These are phyloP conservation scores for Stramonita haemastoma DNA, from an alignment of 2,888 invertebrate genomes.

Conservation along the genomic window DNA sequence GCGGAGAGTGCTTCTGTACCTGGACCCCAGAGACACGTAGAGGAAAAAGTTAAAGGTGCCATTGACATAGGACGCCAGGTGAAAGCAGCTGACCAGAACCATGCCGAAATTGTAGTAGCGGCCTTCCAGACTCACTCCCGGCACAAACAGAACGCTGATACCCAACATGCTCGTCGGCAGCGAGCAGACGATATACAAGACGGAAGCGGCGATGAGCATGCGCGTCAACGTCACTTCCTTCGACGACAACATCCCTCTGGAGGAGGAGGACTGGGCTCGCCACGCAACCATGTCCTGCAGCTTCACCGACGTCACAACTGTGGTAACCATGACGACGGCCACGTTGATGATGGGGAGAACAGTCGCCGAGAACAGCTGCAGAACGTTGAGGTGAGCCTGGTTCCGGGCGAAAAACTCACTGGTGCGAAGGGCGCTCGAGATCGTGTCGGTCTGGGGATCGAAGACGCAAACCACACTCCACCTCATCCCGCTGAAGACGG, in stretches of 20 bases:
- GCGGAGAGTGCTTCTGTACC: background rate
- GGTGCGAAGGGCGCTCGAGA: background rate
- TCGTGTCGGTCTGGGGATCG: background rate
- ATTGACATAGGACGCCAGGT: conserved; percentile 4
- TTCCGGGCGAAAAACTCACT: background rate
- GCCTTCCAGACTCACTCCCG: background rate
- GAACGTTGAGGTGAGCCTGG: background rate
- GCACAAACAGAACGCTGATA: background rate
- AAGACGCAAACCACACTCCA: background rate
- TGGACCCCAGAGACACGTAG: conserved; percentile 18
- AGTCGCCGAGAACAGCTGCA: background rate
- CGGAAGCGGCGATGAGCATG: background rate
- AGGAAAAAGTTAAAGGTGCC: conserved; percentile 24
- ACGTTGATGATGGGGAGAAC: background rate
- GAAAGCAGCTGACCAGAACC: background rate
- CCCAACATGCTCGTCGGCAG: background rate
- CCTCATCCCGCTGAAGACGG: background rate
- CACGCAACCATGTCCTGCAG: background rate
- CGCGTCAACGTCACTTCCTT: conserved; percentile 8
- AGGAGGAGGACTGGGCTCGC: background rate
- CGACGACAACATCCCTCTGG: background rate
- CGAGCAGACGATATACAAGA: conserved; percentile 14
- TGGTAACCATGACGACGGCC: background rate
- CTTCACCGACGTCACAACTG: background rate
- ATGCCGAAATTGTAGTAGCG: background rate